Evolutionary conservation across 2,113 vertebrate genomes (phyloP).

Genomic region (Pteruthius melanotis): DNA sequence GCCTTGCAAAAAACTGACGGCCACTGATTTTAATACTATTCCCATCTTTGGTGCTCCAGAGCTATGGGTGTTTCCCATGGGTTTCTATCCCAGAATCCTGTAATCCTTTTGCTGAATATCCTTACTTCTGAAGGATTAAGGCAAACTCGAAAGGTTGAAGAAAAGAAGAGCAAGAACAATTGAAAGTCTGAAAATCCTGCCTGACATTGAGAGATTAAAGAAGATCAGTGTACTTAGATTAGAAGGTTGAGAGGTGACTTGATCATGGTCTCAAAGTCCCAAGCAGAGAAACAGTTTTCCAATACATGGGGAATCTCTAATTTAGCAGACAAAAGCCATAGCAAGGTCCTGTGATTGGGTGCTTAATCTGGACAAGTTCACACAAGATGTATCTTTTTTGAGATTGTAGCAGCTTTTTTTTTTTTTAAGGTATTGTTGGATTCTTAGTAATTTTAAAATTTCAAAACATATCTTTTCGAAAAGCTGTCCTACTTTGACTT

Average conservation of each 20-base stretch:
- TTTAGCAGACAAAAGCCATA: not conserved
- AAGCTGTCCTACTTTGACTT: not conserved
- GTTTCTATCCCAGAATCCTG: not conserved
- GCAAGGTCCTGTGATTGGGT: not conserved
- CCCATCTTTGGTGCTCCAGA: not conserved
- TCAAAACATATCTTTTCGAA: not conserved
- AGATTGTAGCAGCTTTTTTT: not conserved
- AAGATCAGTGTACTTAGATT: conserved; percentile 7
- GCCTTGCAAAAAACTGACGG: not conserved
- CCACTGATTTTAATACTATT: not conserved
- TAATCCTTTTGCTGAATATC: not conserved
- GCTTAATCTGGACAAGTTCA: not conserved
- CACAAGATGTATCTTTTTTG: not conserved
- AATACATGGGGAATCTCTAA: not conserved
- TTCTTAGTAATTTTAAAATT: not conserved
- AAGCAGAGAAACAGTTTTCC: not conserved
- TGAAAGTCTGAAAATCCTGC: conserved; percentile 27
- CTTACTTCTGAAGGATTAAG: conserved; percentile 4
- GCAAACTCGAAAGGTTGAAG: not conserved
- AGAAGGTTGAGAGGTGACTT: conserved; percentile 30
- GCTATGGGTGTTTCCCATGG: not conserved
- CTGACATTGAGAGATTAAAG: conserved; percentile 30
- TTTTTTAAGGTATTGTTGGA: not conserved
- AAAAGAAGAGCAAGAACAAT: conserved; percentile 22
- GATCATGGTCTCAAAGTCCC: not conserved